Evolutionary conservation across 2,888 invertebrate genomes (phyloP), one percentile per base, ranked within the genome.

Genomic region (Thysanoteuthis rhombus): DNA sequence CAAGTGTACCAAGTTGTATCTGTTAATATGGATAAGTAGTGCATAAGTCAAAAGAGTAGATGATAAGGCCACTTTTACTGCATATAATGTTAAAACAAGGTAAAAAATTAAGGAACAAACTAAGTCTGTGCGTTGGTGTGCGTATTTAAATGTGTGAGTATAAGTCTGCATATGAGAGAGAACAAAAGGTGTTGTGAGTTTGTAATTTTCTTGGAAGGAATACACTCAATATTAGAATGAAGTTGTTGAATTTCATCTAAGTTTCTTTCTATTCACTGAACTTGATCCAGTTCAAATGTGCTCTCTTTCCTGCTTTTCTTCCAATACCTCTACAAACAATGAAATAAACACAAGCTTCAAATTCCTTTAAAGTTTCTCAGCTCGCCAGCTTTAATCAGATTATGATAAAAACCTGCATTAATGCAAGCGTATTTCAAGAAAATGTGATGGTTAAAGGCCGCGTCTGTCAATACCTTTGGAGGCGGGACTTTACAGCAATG

Each of bases 331-430:
- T 10, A 75, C 75, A 75, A 75, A 75, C 75, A 75, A 75, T 75
- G 75, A 75, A 75, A 75, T 75, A 75, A 75, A 75, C 75, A 75
- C 75, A 75, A 19, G 12, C 75, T n/a, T n/a, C 75, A 75, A 75
- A 75, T 75, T 75, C 75, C 75, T 75, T 75, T 75, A 75, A 75
- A 75, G 75, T 75, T 75, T 75, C 75, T 75, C n/a, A 75, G 75
- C 36, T 75, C 75, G n/a, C 75, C 75, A 75, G n/a, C n/a, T 75
- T 75, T 75, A 75, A 75, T 75, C 75, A 75, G 75, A 75, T 75
- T 75, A 75, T 75, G 75, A 75, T 75, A 75, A 75, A 75, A 75
- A 75, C 75, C 75, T 36, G 75, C 36, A n/a, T 75, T 75, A 75
- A 75, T 75, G 75, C 75, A 75, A 36, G 75, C 19, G n/a, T 75